Evolutionary conservation across 2,888 invertebrate species (phyloP).

Genomic region (Caradrina clavipalpis): DNA sequence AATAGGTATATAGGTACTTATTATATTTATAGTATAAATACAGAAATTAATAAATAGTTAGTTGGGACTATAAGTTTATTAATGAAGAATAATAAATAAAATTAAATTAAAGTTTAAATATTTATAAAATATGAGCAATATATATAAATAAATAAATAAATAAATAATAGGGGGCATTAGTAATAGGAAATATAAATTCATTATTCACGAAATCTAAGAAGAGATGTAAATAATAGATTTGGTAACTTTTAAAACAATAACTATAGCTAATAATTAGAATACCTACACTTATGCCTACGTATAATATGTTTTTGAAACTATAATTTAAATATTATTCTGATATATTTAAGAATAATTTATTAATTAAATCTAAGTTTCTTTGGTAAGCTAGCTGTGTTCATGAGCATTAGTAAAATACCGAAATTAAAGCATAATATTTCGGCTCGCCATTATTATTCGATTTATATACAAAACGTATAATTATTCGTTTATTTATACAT

Average conservation of each 20-base stretch:
- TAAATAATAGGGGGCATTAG: slow-evolving; percentile 39
- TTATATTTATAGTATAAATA: slow-evolving; percentile 30
- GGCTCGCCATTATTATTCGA: slow-evolving; percentile 52
- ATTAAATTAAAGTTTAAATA: not conserved
- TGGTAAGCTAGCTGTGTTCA: slow-evolving; percentile 87
- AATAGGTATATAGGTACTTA: slow-evolving; percentile 5
- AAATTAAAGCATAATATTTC: slow-evolving; percentile 64
- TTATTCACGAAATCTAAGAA: slow-evolving; percentile 27
- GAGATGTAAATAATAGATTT: slow-evolving; percentile 34
- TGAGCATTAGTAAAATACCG: slow-evolving; percentile 79
- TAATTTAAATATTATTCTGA: slow-evolving; percentile 28
- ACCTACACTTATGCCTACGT: slow-evolving; percentile 37
- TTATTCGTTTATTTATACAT: slow-evolving; percentile 46
- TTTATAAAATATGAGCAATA: slow-evolving; percentile 19
- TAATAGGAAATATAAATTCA: slow-evolving; percentile 30
- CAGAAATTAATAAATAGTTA: slow-evolving; percentile 29
- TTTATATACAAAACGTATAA: slow-evolving; percentile 61
- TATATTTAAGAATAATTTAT: slow-evolving; percentile 48
- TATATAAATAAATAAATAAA: slow-evolving; percentile 36
- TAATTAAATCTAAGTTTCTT: slow-evolving; percentile 76
- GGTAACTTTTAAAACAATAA: slow-evolving; percentile 46
- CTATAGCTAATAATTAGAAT: slow-evolving; percentile 31
- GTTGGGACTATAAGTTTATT: slow-evolving; percentile 22
- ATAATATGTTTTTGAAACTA: slow-evolving; percentile 29
- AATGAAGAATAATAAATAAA: slow-evolving; percentile 18